A percentile compares a stretch with the other conserved stretches of the same genome.
Evolutionary conservation across 2,888 invertebrate species (phyloP).

Genomic region (Geotrupes spiniger): DNA sequence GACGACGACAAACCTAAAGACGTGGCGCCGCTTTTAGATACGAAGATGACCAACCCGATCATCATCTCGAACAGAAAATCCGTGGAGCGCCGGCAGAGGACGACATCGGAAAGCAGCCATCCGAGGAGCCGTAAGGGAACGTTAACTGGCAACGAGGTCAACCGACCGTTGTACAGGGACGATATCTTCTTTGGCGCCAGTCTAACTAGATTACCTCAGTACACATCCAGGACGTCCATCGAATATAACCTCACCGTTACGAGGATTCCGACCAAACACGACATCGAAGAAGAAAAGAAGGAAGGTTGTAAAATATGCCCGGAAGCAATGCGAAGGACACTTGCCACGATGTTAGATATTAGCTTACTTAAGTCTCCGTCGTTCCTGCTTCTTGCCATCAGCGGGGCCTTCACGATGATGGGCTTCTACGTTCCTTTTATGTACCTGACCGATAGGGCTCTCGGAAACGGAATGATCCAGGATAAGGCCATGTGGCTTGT

Average conservation of each 20-base stretch:
- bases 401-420: conserved; percentile 86
- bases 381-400: conserved; percentile 77
- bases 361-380: conserved; percentile 76
- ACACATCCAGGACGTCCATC: conserved; percentile 14
- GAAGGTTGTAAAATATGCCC: conserved; percentile 72
- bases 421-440: conserved; percentile 90
- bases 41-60: conserved; percentile 27
- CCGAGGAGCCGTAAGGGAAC: conserved; percentile 32
- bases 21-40: conserved; percentile 22
- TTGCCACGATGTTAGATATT: conserved; percentile 81
- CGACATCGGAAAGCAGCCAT: conserved; percentile 35
- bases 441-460: conserved; percentile 65
- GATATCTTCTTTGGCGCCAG: conserved; percentile 91
- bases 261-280: conserved; percentile 68
- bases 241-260: conserved; percentile 80
- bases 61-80: conserved; percentile 28
- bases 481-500: conserved; percentile 74
- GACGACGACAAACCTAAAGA: conserved; percentile 34
- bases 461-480: conserved; percentile 57
- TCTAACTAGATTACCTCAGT: conserved; percentile 50
- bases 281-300: conserved; percentile 61
- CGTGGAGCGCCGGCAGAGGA: conserved; percentile 33
- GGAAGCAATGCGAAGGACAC: conserved; percentile 67
- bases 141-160: conserved; percentile 70
- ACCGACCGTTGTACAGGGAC: conserved; percentile 78